Evolutionary conservation across 1,140 invertebrate genomes (phyloP).

Genomic region (Drusus annulatus): DNA sequence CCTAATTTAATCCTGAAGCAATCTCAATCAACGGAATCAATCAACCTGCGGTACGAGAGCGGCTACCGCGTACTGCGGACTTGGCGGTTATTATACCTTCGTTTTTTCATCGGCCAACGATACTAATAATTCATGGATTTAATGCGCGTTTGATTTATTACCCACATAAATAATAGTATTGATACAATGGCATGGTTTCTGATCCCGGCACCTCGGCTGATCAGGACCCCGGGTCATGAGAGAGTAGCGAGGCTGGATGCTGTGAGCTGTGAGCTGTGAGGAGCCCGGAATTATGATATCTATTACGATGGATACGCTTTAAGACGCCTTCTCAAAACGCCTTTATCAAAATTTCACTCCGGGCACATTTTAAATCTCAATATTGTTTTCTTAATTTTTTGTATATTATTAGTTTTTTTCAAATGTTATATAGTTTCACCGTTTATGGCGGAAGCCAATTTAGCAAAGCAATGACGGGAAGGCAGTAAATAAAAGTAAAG

Average conservation of each 20-base stretch:
- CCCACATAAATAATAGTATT: conserved; percentile 58
- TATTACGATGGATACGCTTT: too few relatives aligned
- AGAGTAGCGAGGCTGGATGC: conserved; percentile 9
- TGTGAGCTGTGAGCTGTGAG: too few relatives aligned
- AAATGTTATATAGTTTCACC: too few relatives aligned
- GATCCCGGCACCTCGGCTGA: conserved; percentile 43
- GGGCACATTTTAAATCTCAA: too few relatives aligned
- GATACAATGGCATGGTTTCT: conserved; percentile 55
- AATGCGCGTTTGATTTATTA: conserved; percentile 55
- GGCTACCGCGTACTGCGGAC: conserved; percentile 24
- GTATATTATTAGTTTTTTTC: too few relatives aligned
- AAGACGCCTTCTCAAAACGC: too few relatives aligned
- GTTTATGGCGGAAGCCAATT: too few relatives aligned
- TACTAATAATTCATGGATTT: conserved; percentile 54
- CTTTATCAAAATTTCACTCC: too few relatives aligned
- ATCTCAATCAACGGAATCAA: conserved; percentile 45
- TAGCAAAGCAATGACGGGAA: too few relatives aligned
- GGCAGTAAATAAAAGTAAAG: too few relatives aligned
- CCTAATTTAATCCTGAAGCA: conserved; percentile 53
- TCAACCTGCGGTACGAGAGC: conserved; percentile 10
- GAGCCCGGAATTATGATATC: too few relatives aligned
- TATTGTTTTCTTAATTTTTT: too few relatives aligned
- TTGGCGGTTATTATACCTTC: conserved; percentile 17
- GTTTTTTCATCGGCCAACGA: conserved; percentile 35
- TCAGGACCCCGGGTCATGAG: conserved; percentile 47